Evolutionary conservation across 2,888 invertebrate genomes (phyloP).

Genomic region (Isotomurus palustris): DNA sequence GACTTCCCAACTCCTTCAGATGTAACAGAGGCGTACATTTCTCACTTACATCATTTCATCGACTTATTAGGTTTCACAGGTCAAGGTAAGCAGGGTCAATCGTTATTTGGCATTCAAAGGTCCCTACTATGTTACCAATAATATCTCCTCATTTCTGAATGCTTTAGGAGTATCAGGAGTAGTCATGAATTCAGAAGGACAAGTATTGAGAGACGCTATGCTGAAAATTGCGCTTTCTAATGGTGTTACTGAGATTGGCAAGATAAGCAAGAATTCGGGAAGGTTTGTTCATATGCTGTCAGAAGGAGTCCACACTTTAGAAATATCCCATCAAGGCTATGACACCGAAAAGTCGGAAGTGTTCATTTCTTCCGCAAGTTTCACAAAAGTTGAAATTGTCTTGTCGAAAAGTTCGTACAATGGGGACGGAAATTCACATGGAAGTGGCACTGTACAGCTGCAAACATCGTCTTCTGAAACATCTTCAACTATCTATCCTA

Average conservation of each 20-base stretch:
- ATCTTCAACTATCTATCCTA: neutral
- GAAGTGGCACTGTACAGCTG: slow-evolving; percentile 10
- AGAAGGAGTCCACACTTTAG: slow-evolving; percentile 62
- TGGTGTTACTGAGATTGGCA: slow-evolving; percentile 52
- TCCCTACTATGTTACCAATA: neutral
- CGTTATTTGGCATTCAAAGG: too few species aligned
- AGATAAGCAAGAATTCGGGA: slow-evolving; percentile 65
- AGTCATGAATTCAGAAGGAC: slow-evolving; percentile 61
- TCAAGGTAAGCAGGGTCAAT: slow-evolving; percentile 29
- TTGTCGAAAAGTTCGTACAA: slow-evolving; percentile 3
- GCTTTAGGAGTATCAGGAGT: slow-evolving; percentile 64
- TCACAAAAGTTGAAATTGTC: slow-evolving; percentile 49
- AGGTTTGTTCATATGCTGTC: slow-evolving; percentile 68
- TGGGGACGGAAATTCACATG: neutral
- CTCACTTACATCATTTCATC: slow-evolving; percentile 37
- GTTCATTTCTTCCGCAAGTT: slow-evolving; percentile 50
- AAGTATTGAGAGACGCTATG: slow-evolving; percentile 66
- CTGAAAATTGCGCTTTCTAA: slow-evolving; percentile 62
- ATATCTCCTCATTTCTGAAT: neutral
- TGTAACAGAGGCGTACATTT: slow-evolving; percentile 31
- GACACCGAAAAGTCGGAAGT: slow-evolving; percentile 54
- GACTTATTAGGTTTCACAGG: slow-evolving; percentile 31
- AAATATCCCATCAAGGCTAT: slow-evolving; percentile 60
- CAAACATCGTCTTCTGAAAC: slow-evolving; percentile 5
- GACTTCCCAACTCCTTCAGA: slow-evolving; percentile 32